Conservation (phyloP, 2,888 invertebrate genomes). For the Tridacna gigas region DNA sequence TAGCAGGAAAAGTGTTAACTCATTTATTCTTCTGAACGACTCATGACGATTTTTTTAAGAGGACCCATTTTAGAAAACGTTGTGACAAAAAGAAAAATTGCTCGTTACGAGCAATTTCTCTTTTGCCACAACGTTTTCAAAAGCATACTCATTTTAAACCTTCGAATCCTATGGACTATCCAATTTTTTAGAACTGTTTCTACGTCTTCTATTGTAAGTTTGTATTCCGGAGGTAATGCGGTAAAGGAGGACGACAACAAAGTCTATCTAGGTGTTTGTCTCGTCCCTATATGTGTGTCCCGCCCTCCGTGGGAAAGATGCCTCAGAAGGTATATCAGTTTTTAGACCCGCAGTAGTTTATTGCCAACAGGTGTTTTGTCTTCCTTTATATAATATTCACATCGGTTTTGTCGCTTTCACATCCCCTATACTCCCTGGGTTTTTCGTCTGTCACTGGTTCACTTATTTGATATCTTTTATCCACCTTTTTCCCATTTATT, state of each 20-base stretch:
- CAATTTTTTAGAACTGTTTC: not conserved
- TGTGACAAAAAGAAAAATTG: not conserved
- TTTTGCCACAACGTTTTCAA: not conserved
- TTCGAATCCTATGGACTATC: not conserved
- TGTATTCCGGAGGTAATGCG: not conserved
- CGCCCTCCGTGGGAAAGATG: constrained; percentile 15
- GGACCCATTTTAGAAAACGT: not conserved
- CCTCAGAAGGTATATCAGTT: constrained; percentile 63
- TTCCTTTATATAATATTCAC: constrained; percentile 10
- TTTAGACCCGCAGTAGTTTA: constrained; percentile 42
- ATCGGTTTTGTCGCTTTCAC: not conserved
- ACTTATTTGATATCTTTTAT: constrained; percentile 7
- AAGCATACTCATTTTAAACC: not conserved
- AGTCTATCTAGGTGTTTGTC: not conserved
- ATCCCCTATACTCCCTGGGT: not conserved
- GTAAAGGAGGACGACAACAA: no score
- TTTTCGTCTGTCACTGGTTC: not conserved
- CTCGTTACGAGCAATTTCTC: not conserved
- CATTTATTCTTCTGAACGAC: no score
- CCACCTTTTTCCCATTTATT: constrained; percentile 23
- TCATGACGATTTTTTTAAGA: no score
- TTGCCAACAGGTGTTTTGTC: constrained; percentile 51
- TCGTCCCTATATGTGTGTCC: constrained; percentile 13
- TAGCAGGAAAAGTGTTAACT: no score
- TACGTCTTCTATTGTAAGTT: not conserved